Evolutionary conservation across 2,888 invertebrate species (phyloP).

Genomic region (Drosophila demipolita): DNA sequence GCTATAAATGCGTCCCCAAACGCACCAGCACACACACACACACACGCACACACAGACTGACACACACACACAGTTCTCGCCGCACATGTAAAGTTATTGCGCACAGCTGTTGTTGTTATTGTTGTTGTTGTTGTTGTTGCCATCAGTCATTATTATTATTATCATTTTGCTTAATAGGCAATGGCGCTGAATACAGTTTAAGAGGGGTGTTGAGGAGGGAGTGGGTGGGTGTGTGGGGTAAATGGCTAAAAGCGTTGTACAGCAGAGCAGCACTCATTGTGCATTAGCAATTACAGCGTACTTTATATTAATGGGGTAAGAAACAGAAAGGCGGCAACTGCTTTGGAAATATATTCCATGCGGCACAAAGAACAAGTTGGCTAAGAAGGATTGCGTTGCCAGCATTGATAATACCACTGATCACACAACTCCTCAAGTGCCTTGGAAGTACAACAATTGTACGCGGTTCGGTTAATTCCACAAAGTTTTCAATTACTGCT

Average conservation of each 20-base stretch:
- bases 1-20: constrained; percentile 78
- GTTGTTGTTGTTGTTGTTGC: constrained; percentile 49
- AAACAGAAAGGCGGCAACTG: constrained; percentile 15
- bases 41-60: not conserved
- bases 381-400: not conserved
- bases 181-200: constrained; percentile 21
- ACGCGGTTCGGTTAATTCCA: not conserved
- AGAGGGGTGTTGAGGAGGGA: not conserved
- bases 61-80: constrained; percentile 3
- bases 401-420: not conserved
- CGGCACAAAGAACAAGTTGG: not conserved
- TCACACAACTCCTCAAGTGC: not conserved
- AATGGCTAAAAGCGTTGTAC: constrained; percentile 1
- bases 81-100: constrained; percentile 62
- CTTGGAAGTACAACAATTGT: not conserved
- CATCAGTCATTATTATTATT: constrained; percentile 77
- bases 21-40: constrained; percentile 19
- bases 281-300: constrained; percentile 67
- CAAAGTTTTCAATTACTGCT: not conserved
- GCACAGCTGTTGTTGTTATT: constrained; percentile 64
- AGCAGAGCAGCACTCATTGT: constrained; percentile 38
- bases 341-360: not conserved
- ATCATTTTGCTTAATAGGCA: constrained; percentile 75
- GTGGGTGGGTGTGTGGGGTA: not conserved
- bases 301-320: constrained; percentile 65